Base-by-base conservation (phyloP, 2,113 vertebrate genomes). In the Calonectris borealis region DNA sequence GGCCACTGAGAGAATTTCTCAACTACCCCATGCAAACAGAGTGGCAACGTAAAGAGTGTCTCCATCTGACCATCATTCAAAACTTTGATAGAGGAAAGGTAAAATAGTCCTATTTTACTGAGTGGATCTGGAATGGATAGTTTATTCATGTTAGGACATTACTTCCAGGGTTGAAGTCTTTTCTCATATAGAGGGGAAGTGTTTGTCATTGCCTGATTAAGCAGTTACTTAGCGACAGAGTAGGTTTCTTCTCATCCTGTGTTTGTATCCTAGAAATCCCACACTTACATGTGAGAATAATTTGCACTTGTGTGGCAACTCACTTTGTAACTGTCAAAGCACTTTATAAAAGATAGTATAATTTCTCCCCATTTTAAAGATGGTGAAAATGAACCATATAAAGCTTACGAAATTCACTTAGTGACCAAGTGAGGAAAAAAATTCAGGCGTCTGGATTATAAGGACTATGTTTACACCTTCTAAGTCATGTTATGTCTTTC, bases 1-100 rank as follows among this genome's bases (percentile, higher is more conserved):
- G 99, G 81, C 99, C 99, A 0, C 98, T 99, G 77, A 95, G 99
- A 84, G 99, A 99, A 95, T 99, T 99, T 76, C 98, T 99, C 87
- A 99, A 97, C 98, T 99, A 99, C 95, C 99, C 99, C 90, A 99
- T 99, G 99, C 99, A 99, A 91, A 99, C 98, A 10, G 99, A 99
- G 96, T 99, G 99, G 99, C 99, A 99, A 58, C 98, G 99, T 29
- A 99, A 99, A 91, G 99, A 99, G 93, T 99, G 98, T 54, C 98
- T 99, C 88, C 99, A 99, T 88, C 99, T 99, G 93, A 99, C 99
- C 57, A 99, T 99, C 94, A 98, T 99, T 94, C 99, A 99, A 95
- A 99, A 99, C 98, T 99, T 99, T 38, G 99, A 99, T n/a, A 96
- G 98, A 62, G 98, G 98, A 94, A 99, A 98, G 97, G 98, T 99